Percentiles rank a stretch among this genome's conserved stretches.
Evolutionary conservation across 2,888 invertebrate genomes (phyloP).

Genomic region (Drosophila meridiana): DNA sequence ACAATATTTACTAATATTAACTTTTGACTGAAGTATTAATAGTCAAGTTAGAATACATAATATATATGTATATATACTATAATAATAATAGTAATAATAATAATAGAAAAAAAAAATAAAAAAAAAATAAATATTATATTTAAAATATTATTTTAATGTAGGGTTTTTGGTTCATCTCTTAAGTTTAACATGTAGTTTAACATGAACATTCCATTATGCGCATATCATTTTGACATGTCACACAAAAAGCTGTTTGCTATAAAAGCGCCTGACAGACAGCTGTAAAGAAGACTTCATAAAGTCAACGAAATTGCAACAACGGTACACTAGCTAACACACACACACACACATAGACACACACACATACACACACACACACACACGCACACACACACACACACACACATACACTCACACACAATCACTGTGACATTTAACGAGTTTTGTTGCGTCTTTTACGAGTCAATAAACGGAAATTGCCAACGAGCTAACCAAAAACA

Average conservation of each 20-base stretch:
- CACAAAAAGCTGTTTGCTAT: slow-evolving; percentile 36
- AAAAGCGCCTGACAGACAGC: slow-evolving; percentile 15
- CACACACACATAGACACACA: background rate
- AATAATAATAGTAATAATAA: background rate
- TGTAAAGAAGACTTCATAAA: slow-evolving; percentile 32
- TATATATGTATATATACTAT: background rate
- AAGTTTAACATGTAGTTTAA: background rate
- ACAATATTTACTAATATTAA: background rate
- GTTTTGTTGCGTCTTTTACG: slow-evolving; percentile 56
- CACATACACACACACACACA: background rate
- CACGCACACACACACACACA: background rate
- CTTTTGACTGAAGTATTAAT: background rate
- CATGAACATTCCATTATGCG: background rate
- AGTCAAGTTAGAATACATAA: background rate
- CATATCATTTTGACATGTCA: slow-evolving; percentile 9
- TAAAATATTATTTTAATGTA: no score
- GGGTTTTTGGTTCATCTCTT: no score
- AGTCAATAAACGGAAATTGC: slow-evolving; percentile 73
- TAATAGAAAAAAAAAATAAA: background rate
- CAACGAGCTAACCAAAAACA: slow-evolving; percentile 38
- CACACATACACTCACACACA: background rate
- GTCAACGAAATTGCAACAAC: slow-evolving; percentile 48
- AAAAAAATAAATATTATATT: no score
- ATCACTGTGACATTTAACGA: slow-evolving; percentile 57
- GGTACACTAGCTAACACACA: slow-evolving; percentile 15